phyloP scores from a whole-genome alignment of 2,113 vertebrate genomes.

The Paratilapia polleni region DNA sequence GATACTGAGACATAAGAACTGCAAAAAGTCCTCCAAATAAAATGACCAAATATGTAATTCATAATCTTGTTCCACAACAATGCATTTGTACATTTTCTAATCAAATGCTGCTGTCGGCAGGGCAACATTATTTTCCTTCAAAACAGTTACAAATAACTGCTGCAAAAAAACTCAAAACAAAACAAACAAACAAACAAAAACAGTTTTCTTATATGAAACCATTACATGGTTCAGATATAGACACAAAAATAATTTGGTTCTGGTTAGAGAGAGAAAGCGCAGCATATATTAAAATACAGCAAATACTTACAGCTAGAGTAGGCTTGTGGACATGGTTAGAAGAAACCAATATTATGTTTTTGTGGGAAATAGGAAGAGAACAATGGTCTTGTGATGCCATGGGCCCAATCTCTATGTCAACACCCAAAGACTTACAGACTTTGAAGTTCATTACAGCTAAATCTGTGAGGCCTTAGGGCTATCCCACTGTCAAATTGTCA shows the following conservation, averaged over 20 bases:
- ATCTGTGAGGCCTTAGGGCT: neutral
- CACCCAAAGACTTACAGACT: slow-evolving; percentile 1
- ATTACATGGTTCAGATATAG: neutral
- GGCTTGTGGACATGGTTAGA: neutral
- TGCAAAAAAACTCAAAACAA: no score
- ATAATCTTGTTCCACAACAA: slow-evolving; percentile 3
- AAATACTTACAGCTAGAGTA: neutral
- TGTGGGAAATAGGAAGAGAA: neutral
- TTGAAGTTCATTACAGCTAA: neutral
- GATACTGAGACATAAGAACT: neutral
- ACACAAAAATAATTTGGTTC: no score
- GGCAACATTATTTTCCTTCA: neutral
- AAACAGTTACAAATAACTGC: neutral
- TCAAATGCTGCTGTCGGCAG: neutral
- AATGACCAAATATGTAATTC: neutral
- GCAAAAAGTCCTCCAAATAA: neutral
- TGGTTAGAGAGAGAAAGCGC: no score
- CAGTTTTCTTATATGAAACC: fast-evolving
- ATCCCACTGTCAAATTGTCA: neutral
- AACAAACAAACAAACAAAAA: no score
- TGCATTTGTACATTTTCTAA: neutral
- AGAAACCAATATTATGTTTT: neutral
- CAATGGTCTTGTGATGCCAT: neutral
- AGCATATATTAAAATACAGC: neutral
- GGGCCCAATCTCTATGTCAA: neutral